These are phyloP conservation scores for Tinamus guttatus DNA, from an alignment of 2,113 vertebrate species.

Conservation along the genomic window DNA sequence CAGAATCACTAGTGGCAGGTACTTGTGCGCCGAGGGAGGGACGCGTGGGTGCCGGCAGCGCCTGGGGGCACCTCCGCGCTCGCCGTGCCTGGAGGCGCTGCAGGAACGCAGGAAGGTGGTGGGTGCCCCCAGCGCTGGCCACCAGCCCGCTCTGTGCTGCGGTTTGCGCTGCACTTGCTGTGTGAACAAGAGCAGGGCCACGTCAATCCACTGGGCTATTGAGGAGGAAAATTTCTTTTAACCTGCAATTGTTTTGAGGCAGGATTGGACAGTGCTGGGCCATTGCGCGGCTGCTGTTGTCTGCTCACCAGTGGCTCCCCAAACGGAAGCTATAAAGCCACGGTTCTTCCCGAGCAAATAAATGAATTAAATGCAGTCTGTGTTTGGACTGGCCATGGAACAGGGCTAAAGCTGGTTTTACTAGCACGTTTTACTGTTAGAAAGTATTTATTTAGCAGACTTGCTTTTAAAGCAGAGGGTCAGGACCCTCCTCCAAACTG, in stretches of 20 bases:
- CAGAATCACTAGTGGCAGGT: neutral
- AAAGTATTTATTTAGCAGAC: neutral
- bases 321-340: neutral
- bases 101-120: neutral
- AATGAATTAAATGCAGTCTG: neutral
- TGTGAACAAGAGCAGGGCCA: neutral
- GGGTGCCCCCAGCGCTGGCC: neutral
- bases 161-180: neutral
- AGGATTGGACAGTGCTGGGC: neutral
- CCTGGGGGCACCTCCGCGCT: neutral
- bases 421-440: neutral
- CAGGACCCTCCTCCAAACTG: neutral
- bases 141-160: neutral
- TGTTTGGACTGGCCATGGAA: neutral
- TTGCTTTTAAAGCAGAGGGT: neutral
- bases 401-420: neutral
- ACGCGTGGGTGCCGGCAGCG: no score
- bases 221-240: neutral
- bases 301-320: neutral
- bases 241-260: neutral
- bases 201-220: neutral
- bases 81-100: neutral
- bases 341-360: neutral
- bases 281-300: no score
- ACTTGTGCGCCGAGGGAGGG: neutral